phyloP scores from a whole-genome alignment of 2,113 vertebrate species.

The Cyanoliseus patagonus region DNA sequence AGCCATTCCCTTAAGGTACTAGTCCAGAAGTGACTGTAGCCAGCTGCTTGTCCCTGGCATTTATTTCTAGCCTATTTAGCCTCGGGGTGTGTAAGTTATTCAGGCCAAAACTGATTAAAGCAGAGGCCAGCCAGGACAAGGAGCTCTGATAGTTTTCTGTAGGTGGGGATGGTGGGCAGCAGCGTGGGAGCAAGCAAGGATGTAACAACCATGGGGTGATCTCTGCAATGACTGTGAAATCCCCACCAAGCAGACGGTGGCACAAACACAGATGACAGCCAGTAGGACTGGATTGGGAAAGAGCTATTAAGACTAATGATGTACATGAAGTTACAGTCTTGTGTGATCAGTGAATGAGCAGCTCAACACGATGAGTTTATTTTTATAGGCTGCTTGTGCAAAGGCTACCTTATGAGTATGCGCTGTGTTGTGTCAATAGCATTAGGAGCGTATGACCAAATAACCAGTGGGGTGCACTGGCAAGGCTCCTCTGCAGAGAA shows the following conservation, averaged over 20 bases:
- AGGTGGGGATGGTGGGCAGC: background rate
- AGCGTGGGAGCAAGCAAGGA: background rate
- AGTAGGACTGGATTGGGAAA: background rate
- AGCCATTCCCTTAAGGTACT: background rate
- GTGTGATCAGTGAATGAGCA: background rate
- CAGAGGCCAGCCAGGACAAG: background rate
- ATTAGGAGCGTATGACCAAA: background rate
- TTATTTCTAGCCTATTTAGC: background rate
- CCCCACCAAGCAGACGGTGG: background rate
- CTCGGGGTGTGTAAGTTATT: background rate
- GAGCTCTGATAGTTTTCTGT: background rate
- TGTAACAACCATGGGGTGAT: background rate
- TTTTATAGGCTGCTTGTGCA: background rate
- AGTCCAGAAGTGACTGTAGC: background rate
- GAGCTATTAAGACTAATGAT: background rate
- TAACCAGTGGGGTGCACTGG: no score
- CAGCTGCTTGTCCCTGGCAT: background rate
- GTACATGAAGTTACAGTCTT: background rate
- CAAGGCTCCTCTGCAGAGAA: background rate
- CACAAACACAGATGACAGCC: background rate
- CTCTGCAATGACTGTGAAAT: background rate
- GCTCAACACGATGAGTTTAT: background rate
- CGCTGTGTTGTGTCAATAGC: background rate
- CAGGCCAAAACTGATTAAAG: background rate
- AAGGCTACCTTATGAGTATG: fast-evolving